A percentile compares a stretch with the other conserved stretches of the same genome.
These are phyloP conservation scores for Apodemia hepburni DNA, from an alignment of 2,888 invertebrate species.

Conservation along the genomic window DNA sequence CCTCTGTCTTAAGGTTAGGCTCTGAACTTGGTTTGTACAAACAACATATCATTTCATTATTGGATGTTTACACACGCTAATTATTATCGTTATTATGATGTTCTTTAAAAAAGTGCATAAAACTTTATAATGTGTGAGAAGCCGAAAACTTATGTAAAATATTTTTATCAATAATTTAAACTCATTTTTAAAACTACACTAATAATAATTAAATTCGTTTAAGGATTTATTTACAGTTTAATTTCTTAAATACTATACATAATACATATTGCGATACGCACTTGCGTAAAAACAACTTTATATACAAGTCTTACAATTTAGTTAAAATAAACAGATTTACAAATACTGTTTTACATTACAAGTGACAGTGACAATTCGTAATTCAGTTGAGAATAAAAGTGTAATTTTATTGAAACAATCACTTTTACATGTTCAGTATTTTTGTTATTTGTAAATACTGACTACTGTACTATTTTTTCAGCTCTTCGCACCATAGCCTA, in stretches of 20 bases:
- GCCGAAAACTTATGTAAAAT: constrained; percentile 5
- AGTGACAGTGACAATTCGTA: background rate
- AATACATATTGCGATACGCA: constrained; percentile 27
- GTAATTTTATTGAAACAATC: no score
- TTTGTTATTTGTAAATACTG: no score
- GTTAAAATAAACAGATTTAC: background rate
- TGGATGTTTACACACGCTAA: no score
- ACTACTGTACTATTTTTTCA: no score
- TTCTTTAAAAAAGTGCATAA: constrained; percentile 7
- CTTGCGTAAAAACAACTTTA: background rate
- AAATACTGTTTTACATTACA: background rate
- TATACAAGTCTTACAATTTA: background rate
- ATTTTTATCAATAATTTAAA: constrained; percentile 9
- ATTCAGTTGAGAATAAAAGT: no score
- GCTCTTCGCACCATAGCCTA: no score
- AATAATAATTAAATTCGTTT: constrained; percentile 58
- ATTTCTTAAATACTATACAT: constrained; percentile 34
- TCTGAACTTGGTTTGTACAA: no score
- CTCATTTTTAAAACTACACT: background rate
- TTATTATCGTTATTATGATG: background rate
- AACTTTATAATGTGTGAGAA: constrained; percentile 4
- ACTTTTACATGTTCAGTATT: no score
- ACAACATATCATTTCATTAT: no score
- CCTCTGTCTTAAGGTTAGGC: no score
- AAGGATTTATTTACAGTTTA: constrained; percentile 71